A percentile compares a stretch with the other conserved stretches of the same genome.
phyloP scores from a whole-genome alignment of 2,888 invertebrate species.

The Serrognathus titanus region DNA sequence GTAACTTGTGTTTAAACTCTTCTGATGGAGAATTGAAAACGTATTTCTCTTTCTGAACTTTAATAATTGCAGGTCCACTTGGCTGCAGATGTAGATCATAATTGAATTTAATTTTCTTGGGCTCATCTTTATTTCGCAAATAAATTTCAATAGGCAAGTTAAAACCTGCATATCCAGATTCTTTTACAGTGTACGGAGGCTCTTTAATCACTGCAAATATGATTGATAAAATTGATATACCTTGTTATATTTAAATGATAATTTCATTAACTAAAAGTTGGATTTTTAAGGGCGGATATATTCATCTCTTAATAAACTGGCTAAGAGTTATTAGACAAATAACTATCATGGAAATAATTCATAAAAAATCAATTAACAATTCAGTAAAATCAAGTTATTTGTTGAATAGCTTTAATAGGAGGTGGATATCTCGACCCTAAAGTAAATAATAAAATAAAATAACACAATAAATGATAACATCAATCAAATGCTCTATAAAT shows the following conservation, averaged over 20 bases:
- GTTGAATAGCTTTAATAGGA: too few relatives aligned
- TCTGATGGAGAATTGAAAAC: slow-evolving; percentile 83
- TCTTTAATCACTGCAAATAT: slow-evolving; percentile 76
- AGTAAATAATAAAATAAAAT: too few relatives aligned
- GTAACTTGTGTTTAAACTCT: slow-evolving; percentile 81
- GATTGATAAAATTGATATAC: slow-evolving; percentile 38
- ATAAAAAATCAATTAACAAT: too few relatives aligned
- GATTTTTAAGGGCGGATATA: too few relatives aligned
- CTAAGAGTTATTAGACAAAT: too few relatives aligned
- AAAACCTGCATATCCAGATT: slow-evolving; percentile 97
- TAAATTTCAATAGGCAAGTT: slow-evolving; percentile 85
- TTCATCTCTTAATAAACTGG: too few relatives aligned
- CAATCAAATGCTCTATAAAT: neutral
- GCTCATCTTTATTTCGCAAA: slow-evolving; percentile 84
- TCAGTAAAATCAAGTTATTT: too few relatives aligned
- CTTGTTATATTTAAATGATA: neutral
- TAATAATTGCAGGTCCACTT: slow-evolving; percentile 68
- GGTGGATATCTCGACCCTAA: too few relatives aligned
- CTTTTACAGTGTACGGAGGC: slow-evolving; percentile 84
- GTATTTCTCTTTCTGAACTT: slow-evolving; percentile 75
- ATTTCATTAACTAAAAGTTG: neutral
- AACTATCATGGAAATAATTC: too few relatives aligned
- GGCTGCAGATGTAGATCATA: slow-evolving; percentile 85
- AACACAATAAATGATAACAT: too few relatives aligned
- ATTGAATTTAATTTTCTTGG: slow-evolving; percentile 75